A percentile compares a stretch with the other conserved stretches of the same genome.
Conservation (phyloP, 2,113 vertebrate species). For the Hirundichthys speculiger region DNA sequence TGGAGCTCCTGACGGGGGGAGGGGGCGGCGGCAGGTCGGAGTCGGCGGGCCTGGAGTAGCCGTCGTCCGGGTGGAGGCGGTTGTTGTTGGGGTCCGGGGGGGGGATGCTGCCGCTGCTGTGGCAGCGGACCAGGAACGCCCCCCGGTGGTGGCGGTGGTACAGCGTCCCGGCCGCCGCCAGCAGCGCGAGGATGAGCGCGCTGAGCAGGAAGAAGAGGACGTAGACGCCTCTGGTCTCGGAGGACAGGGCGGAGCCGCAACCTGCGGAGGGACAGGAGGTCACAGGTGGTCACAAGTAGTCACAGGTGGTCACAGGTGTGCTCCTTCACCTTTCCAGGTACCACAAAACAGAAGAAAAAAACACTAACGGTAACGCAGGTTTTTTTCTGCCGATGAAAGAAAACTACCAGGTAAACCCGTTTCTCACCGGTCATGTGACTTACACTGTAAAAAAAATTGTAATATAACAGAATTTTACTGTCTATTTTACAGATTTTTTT, state of each 20-base stretch:
- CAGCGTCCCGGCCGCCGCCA: constrained; percentile 43
- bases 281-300: too few relatives aligned
- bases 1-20: constrained; percentile 45
- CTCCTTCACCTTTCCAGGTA: too few relatives aligned
- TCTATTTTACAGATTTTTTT: too few relatives aligned
- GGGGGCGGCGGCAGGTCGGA: constrained; percentile 59
- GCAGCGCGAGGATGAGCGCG: constrained; percentile 61
- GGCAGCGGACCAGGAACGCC: constrained; percentile 66
- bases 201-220: constrained; percentile 77
- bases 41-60: constrained; percentile 1
- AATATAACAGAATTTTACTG: too few relatives aligned
- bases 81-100: constrained; percentile 32
- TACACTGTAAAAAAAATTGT: too few relatives aligned
- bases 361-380: too few relatives aligned
- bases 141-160: constrained; percentile 72
- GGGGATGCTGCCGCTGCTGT: constrained; percentile 3
- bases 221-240: constrained; percentile 67
- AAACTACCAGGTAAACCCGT: too few relatives aligned
- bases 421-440: too few relatives aligned
- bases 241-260: constrained; percentile 33
- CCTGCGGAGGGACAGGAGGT: constrained; percentile 38
- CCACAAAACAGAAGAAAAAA: neutral
- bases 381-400: too few relatives aligned
- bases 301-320: too few relatives aligned
- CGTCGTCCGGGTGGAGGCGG: neutral